Conservation (phyloP, 2,888 invertebrate genomes). For the Icerya purchasi region DNA sequence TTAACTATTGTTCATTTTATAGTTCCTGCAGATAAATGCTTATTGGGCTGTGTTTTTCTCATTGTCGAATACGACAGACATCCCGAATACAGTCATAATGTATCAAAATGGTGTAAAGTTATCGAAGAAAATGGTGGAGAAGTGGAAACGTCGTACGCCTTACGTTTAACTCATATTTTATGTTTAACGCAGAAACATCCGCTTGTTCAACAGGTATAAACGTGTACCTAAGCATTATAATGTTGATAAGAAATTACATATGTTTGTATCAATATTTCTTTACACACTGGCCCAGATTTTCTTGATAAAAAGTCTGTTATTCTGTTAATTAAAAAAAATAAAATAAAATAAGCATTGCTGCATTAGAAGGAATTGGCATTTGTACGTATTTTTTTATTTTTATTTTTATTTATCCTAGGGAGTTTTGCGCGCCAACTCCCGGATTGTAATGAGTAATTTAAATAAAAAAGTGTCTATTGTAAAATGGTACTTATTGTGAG, state of each 20-base stretch:
- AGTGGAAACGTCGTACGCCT: conserved; percentile 62
- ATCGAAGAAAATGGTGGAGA: conserved; percentile 70
- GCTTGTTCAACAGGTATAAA: conserved; percentile 59
- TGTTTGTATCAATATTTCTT: background rate
- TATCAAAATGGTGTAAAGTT: conserved; percentile 39
- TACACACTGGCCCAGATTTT: too few species aligned
- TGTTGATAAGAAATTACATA: background rate
- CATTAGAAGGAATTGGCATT: too few species aligned
- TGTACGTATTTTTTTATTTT: too few species aligned
- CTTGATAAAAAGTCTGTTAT: too few species aligned
- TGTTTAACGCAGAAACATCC: conserved; percentile 79
- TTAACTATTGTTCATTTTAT: conserved; percentile 13
- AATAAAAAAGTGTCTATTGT: too few species aligned
- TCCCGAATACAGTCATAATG: conserved; percentile 34
- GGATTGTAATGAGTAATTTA: too few species aligned
- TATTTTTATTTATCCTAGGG: too few species aligned
- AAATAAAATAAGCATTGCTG: too few species aligned
- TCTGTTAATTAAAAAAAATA: too few species aligned
- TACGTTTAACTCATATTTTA: conserved; percentile 74
- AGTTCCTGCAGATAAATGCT: conserved; percentile 66
- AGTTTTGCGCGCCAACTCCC: too few species aligned
- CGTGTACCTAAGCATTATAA: background rate
- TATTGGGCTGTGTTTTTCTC: conserved; percentile 82
- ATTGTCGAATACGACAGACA: conserved; percentile 61
- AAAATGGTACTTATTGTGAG: too few species aligned